phyloP scores from a whole-genome alignment of 2,797 vertebrate genomes.

The Bradypodion ventrale region DNA sequence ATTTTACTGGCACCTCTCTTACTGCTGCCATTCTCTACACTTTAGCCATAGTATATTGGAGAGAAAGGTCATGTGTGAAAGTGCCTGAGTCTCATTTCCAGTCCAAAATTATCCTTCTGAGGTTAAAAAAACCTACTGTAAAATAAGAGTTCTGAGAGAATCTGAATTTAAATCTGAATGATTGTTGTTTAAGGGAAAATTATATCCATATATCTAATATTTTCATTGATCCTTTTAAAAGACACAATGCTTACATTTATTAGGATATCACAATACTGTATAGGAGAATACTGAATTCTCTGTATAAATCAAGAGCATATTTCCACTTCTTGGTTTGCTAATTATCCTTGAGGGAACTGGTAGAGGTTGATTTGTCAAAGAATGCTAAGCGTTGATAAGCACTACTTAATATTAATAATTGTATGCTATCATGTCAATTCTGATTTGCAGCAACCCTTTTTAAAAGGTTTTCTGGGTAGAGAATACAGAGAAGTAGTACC shows the following conservation, averaged over 20 bases:
- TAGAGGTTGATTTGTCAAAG: constrained; percentile 34
- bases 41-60: not conserved
- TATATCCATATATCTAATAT: too few relatives aligned
- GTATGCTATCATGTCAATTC: too few relatives aligned
- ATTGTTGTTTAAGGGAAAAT: not conserved
- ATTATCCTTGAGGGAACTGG: constrained; percentile 27
- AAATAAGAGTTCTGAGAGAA: not conserved
- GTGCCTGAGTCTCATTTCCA: not conserved
- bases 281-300: not conserved
- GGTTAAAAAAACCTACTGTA: too few relatives aligned
- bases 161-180: not conserved
- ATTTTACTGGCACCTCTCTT: not conserved
- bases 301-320: too few relatives aligned
- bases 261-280: not conserved
- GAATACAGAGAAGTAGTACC: too few relatives aligned
- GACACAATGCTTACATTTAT: too few relatives aligned
- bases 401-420: too few relatives aligned
- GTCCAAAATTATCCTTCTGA: not conserved
- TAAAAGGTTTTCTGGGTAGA: too few relatives aligned
- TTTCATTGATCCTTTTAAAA: too few relatives aligned
- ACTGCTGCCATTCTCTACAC: not conserved
- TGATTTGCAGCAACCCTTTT: too few relatives aligned
- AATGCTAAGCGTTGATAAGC: constrained; percentile 36
- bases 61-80: not conserved
- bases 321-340: not conserved